Evolutionary conservation across 2,797 vertebrate genomes (phyloP), one percentile per base, ranked within the genome.

Genomic region (Chaetodon trifasciatus): DNA sequence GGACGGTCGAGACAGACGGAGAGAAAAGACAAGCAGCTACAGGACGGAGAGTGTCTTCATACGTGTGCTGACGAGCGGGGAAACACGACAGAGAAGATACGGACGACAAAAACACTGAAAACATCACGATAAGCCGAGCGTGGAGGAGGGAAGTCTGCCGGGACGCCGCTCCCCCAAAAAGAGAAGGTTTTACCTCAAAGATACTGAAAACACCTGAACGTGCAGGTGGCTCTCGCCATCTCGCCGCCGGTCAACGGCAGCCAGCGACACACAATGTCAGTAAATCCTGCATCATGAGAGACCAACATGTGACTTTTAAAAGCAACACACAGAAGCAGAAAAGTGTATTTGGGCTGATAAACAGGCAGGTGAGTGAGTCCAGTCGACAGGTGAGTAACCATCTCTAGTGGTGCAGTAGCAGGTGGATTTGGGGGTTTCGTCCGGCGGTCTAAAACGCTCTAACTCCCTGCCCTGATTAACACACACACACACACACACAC

Each of bases 381-480:
- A 23, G 40, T 12, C 39, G 19, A 10, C 12, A 52, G 71, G 2
- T 32, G n/a, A 61, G 19, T 9, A 35, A 56, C n/a, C 24, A 40
- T n/a, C 60, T 24, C 13, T 2, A 23, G 11, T 60, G 49, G 24
- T 2, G 28, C 44, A 23, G 70, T 2, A 28, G 63, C 69, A 74
- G 64, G 63, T 76, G 75, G 67, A 75, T 75, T 71, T 72, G 21
- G 28, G 64, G 83, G 60, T 69, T 28, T 64, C 35, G 56, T 56
- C 70, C 64, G n/a, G n/a, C 70, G 71, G 78, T n/a, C 81, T 58
- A 12, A 60, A 77, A 82, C 62, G 74, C 50, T 82, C 8, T 1
- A 76, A 57, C 74, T 82, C 61, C 76, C 46, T 9, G 28, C 69
- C 77, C 75, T 86, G 77, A 89, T 89, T 88, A 87, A 71, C 74